Percentiles rank a stretch among this genome's conserved stretches.
phyloP scores from a whole-genome alignment of 1,140 invertebrate genomes.

The Druon quercuslanigerum region DNA sequence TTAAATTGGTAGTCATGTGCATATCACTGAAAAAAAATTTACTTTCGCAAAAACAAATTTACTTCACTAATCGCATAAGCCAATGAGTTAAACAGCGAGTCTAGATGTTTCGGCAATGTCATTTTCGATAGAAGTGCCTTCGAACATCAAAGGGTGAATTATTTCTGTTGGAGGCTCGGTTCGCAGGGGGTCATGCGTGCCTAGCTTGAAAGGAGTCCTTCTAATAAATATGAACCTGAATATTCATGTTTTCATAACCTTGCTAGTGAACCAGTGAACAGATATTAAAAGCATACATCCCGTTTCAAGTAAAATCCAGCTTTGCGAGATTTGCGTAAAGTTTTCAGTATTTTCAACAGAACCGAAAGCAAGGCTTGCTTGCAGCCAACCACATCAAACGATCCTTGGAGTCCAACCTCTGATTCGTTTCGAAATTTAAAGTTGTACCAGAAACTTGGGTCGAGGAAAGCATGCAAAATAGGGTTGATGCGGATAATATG shows the following conservation, averaged over 20 bases:
- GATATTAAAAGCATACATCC: constrained; percentile 56
- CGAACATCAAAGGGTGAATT: constrained; percentile 62
- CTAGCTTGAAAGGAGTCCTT: constrained; percentile 47
- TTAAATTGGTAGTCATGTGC: background rate
- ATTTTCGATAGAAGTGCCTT: constrained; percentile 57
- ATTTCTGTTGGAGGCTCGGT: constrained; percentile 59
- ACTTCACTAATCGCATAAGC: background rate
- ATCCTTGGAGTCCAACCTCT: constrained; percentile 17
- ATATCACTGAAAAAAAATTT: background rate
- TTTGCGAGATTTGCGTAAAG: constrained; percentile 38
- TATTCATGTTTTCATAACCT: constrained; percentile 64
- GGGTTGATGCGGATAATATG: no score
- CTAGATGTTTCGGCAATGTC: constrained; percentile 52
- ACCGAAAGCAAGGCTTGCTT: constrained; percentile 27
- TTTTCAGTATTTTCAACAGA: constrained; percentile 55
- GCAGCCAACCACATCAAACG: constrained; percentile 52
- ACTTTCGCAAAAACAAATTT: background rate
- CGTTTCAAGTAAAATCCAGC: constrained; percentile 40
- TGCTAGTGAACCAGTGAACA: constrained; percentile 33
- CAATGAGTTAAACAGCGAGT: background rate
- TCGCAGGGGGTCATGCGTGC: constrained; percentile 41
- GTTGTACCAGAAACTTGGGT: background rate
- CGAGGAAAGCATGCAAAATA: no score
- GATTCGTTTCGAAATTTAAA: constrained; percentile 13
- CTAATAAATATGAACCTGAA: constrained; percentile 62